Percentiles rank a stretch among this genome's conserved stretches.
Conservation (phyloP, 2,113 vertebrate species). For the Platycercus adscitus region DNA sequence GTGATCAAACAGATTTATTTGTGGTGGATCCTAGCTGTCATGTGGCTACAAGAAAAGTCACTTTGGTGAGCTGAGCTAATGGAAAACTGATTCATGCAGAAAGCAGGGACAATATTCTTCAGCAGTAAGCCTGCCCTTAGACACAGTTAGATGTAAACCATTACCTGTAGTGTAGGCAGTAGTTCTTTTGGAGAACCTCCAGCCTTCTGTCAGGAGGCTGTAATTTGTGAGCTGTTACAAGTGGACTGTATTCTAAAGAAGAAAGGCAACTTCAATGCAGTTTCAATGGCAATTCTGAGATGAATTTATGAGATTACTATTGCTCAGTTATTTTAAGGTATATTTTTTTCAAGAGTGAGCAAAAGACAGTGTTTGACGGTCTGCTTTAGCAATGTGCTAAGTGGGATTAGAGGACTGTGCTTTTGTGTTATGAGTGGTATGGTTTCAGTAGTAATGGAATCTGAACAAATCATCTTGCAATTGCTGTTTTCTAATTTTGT, state of each 20-base stretch:
- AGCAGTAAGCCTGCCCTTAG: background rate
- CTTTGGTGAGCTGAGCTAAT: background rate
- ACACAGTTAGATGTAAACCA: background rate
- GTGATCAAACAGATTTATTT: background rate
- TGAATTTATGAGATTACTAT: background rate
- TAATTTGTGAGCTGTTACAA: background rate
- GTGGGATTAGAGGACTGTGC: background rate
- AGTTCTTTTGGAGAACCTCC: background rate
- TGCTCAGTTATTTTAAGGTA: background rate
- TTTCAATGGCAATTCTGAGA: background rate
- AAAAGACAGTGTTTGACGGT: background rate
- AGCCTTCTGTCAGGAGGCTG: background rate
- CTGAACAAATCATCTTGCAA: background rate
- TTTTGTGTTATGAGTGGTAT: rapidly evolving
- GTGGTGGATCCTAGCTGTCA: background rate
- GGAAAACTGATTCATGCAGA: background rate
- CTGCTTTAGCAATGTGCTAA: background rate
- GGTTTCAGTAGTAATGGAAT: background rate
- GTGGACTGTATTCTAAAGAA: background rate
- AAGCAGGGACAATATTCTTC: background rate
- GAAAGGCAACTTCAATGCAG: background rate
- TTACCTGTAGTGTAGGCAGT: background rate
- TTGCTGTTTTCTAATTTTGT: background rate
- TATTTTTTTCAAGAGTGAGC: background rate
- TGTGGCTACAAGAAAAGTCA: background rate